Base-by-base conservation (phyloP, 2,888 invertebrate genomes). In the Notocelia uddmanniana region DNA sequence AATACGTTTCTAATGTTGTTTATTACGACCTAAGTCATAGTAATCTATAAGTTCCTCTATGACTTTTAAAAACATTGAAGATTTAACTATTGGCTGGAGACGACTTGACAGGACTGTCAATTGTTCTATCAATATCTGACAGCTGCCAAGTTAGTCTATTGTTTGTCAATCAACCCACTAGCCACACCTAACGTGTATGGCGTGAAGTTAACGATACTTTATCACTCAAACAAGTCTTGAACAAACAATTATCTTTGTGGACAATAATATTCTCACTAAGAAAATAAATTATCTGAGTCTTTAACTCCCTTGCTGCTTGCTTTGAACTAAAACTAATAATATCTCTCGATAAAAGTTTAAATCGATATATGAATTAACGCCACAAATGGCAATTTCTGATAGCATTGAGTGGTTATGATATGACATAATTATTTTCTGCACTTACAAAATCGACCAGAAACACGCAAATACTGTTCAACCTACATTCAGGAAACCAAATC, bases 401-500 rank as follows among this genome's bases (percentile, higher is more conserved):
- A 41, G 15, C n/a, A 31, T 31, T 31, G 8, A 31, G 8, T n/a
- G n/a, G n/a, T 45, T 45, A 15, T 41, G 45, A 8, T n/a, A 45
- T n/a, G n/a, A n/a, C n/a, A n/a, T n/a, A n/a, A n/a, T n/a, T n/a
- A n/a, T n/a, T n/a, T n/a, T n/a, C n/a, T n/a, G n/a, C 41, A 26
- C 5, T 45, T 41, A 26, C 10, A 23, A 52, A 26, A 19, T 26
- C 0, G 26, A 37, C 58, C 19, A 41, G 11, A 55, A 54, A 15
- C 21, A 63, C 21, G 21, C 58, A 54, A 66, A 59, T 26, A 52
- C 10, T 6, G 54, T 50, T n/a, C 52, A 45, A 8, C 23, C 57
- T 21, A 37, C 50, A 69, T 69, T 58, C 26, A 70, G 70, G 54
- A 71, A 71, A 71, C 41, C 37, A 67, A 67, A 60, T 60, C 71